These are phyloP conservation scores for Astyanax mexicanus DNA, from an alignment of 2,797 vertebrate species.

Conservation along the genomic window DNA sequence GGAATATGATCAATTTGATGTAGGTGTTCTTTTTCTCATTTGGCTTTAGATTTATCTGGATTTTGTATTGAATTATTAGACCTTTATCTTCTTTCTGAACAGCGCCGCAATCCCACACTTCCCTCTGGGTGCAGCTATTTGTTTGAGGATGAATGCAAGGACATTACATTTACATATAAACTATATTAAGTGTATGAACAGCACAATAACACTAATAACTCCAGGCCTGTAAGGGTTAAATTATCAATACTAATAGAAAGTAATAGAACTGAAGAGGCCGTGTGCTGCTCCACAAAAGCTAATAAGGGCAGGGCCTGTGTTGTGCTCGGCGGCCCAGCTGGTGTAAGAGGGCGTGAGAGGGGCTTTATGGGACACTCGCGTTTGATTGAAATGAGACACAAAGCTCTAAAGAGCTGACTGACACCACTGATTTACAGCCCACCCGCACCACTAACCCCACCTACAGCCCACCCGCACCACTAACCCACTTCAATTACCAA, in stretches of 20 bases:
- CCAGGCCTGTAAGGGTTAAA: background rate
- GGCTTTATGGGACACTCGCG: slow-evolving; percentile 73
- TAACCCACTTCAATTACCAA: slow-evolving; percentile 82
- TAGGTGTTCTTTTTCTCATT: no score
- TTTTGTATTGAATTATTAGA: no score
- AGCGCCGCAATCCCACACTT: no score
- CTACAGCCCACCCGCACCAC: slow-evolving; percentile 72
- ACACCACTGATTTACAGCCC: slow-evolving; percentile 77
- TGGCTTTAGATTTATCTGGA: no score
- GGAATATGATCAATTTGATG: no score
- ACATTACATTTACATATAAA: no score
- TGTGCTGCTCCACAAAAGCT: background rate
- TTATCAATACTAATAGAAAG: slow-evolving; percentile 51
- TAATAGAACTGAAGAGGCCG: slow-evolving; percentile 23
- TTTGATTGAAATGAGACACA: slow-evolving; percentile 86
- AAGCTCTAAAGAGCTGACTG: slow-evolving; percentile 81
- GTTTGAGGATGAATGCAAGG: no score
- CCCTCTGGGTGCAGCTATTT: no score
- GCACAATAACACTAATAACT: background rate
- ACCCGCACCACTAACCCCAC: slow-evolving; percentile 72
- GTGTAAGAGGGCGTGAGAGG: slow-evolving; percentile 7
- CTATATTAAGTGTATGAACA: background rate
- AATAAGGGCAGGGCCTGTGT: slow-evolving; percentile 12
- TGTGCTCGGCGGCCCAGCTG: slow-evolving; percentile 56
- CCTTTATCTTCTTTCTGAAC: no score